Conservation (phyloP, 2,113 vertebrate species). For the Crotalus viridis region DNA sequence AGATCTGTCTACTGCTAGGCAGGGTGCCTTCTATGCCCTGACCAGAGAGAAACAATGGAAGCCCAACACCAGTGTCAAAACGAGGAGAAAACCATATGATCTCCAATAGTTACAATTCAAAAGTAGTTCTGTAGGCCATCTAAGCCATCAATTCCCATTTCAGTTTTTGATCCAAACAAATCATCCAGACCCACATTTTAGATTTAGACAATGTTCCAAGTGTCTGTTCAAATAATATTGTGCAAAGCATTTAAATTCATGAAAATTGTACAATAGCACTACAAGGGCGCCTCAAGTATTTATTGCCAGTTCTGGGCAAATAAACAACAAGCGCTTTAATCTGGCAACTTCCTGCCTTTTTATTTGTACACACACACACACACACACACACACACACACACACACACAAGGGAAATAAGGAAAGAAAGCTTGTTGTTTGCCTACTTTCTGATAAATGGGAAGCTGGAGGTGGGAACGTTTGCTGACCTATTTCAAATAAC, state of each 20-base stretch:
- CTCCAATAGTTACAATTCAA: constrained; percentile 15
- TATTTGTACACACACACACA: background rate
- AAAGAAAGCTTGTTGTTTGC: background rate
- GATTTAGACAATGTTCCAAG: background rate
- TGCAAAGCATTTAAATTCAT: background rate
- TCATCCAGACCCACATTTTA: background rate
- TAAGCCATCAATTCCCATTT: fast-evolving
- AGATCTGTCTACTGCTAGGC: constrained; percentile 35
- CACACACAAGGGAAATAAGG: background rate
- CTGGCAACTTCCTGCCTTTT: background rate
- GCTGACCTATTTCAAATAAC: background rate
- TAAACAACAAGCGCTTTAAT: background rate
- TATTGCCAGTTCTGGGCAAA: background rate
- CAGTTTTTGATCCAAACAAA: fast-evolving
- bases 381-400: background rate
- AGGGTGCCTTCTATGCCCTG: constrained; percentile 57
- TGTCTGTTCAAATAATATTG: fast-evolving
- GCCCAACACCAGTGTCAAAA: constrained; percentile 35
- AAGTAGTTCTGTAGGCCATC: background rate
- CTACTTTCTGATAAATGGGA: background rate
- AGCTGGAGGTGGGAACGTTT: background rate
- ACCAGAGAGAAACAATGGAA: constrained; percentile 50
- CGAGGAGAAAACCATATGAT: background rate
- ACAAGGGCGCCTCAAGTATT: background rate
- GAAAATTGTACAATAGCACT: background rate